Conservation (phyloP, 1,140 invertebrate species). For the Calephelis nemesis region DNA sequence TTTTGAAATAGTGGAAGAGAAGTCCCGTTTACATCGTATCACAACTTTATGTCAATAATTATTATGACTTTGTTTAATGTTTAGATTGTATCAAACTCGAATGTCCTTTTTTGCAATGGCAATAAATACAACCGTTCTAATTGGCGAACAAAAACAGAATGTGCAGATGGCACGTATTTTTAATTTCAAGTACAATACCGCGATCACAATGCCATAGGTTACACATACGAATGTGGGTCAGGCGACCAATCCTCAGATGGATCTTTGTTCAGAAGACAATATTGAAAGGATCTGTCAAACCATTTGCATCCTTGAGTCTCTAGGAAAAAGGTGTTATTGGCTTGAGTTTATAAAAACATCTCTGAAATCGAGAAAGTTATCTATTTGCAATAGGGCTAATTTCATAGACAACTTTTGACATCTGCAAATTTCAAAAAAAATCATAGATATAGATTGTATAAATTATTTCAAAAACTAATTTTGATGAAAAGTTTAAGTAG, state of each 20-base stretch:
- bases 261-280: slow-evolving; percentile 41
- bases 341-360: slow-evolving; percentile 19
- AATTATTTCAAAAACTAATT: no score
- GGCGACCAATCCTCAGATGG: slow-evolving; percentile 56
- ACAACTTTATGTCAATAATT: no score
- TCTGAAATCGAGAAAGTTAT: slow-evolving; percentile 14
- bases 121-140: slow-evolving; percentile 40
- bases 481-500: no score
- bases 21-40: no score
- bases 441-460: no score
- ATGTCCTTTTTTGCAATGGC: slow-evolving; percentile 3
- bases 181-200: slow-evolving; percentile 40
- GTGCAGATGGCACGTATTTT: slow-evolving; percentile 54
- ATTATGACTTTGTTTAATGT: neutral
- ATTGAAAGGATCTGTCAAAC: slow-evolving; percentile 20
- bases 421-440: neutral
- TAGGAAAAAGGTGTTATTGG: slow-evolving; percentile 5
- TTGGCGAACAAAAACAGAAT: slow-evolving; percentile 50
- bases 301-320: slow-evolving; percentile 9
- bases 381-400: slow-evolving; percentile 13
- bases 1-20: no score
- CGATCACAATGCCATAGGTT: slow-evolving; percentile 53
- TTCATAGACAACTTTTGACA: neutral
- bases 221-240: slow-evolving; percentile 60
- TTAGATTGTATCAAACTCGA: slow-evolving; percentile 17